phyloP scores from a whole-genome alignment of 1,140 invertebrate species.

The Sipha flava region DNA sequence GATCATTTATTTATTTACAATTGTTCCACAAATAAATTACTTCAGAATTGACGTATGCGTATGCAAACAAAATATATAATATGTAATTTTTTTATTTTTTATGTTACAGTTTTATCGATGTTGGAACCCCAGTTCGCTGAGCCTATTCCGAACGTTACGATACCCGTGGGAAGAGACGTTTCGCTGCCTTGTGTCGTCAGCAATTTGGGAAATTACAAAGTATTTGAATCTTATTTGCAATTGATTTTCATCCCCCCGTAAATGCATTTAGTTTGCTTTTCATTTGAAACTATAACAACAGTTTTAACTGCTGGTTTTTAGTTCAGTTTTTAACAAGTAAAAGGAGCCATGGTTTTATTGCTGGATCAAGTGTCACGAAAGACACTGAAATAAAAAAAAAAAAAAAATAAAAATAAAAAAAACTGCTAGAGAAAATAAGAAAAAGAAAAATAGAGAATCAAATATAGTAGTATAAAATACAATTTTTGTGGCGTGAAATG shows the following conservation, averaged over 20 bases:
- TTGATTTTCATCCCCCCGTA: not conserved
- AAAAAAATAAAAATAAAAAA: not conserved
- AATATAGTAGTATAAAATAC: not conserved
- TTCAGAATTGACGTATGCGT: not conserved
- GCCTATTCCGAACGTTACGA: slow-evolving; percentile 79
- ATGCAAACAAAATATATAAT: not conserved
- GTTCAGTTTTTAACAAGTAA: slow-evolving; percentile 16
- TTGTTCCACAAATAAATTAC: slow-evolving; percentile 15
- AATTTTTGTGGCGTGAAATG: not conserved
- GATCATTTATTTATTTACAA: slow-evolving; percentile 11
- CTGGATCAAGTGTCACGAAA: not conserved
- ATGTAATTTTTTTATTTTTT: slow-evolving; percentile 34
- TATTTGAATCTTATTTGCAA: slow-evolving; percentile 40
- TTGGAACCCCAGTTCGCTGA: slow-evolving; percentile 69
- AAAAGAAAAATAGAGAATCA: not conserved
- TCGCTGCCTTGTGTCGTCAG: slow-evolving; percentile 79
- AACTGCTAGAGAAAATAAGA: not conserved
- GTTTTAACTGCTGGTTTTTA: not conserved
- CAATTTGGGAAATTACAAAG: slow-evolving; percentile 78
- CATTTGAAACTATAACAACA: not conserved
- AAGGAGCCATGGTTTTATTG: not conserved
- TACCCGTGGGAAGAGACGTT: slow-evolving; percentile 75
- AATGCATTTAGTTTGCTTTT: not conserved
- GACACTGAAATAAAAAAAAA: not conserved
- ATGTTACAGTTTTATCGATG: slow-evolving; percentile 64